Evolutionary conservation across 2,113 vertebrate species (phyloP), one percentile per base, ranked within the genome.

Genomic region (Prunella himalayana): DNA sequence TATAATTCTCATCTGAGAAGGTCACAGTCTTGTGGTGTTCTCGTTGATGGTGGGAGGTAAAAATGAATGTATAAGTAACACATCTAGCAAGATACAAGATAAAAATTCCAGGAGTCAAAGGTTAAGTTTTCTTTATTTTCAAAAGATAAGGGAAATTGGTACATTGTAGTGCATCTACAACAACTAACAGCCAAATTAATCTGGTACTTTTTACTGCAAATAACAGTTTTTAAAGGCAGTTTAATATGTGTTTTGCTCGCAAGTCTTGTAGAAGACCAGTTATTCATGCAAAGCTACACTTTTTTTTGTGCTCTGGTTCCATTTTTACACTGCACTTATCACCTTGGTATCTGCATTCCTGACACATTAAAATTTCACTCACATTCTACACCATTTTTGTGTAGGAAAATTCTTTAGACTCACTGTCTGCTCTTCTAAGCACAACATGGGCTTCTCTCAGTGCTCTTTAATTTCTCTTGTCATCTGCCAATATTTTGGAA

Each of bases 141-240:
- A 2, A 56, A 25, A 95, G 78, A 73, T 64, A 77, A 77, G 13
- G 30, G 27, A 78, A 86, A 82, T 19, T 22, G 12, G 42, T 61
- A 70, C 13, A 3, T 1, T 0, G 0, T 15, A 65, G 24, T 42
- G 18, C n/a, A 63, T 44, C 33, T 78, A 37, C 33, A 86, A 47
- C 22, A 85, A 72, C 30, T 50, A 59, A 25, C 13, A 89, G 15
- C 11, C 12, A 85, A 56, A 75, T 63, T 75, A 11, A 51, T 71
- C 37, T 51, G 61, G 30, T 68, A 71, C 28, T 39, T 88, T 79
- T 66, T 84, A 44, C 20, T 82, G 60, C 47, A 84, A 92, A 73
- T 1, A 5, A 21, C 30, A 69, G 45, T n/a, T 71, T 66, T 65
- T 44, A 33, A 54, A 27, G 31, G 31, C 39, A 44, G 35, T 64